Percentiles rank a stretch among this genome's conserved stretches.
These are phyloP conservation scores for Zenarchopterus dispar DNA, from an alignment of 2,797 vertebrate genomes.

Conservation along the genomic window DNA sequence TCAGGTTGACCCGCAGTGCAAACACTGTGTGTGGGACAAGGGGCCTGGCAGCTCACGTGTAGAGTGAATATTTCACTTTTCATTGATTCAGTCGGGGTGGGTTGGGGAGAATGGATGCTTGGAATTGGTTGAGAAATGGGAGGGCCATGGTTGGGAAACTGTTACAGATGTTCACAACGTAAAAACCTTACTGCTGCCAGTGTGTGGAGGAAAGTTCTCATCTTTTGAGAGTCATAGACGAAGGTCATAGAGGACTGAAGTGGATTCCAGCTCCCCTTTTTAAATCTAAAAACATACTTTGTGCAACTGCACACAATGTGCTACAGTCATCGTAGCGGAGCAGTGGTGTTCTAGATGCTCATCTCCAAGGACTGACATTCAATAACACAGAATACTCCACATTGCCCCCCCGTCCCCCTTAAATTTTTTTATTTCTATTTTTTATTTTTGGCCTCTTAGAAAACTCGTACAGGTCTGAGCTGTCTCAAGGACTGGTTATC, in stretches of 20 bases:
- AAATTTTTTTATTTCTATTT: neutral
- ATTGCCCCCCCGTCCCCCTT: too few relatives aligned
- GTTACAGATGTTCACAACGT: slow-evolving; percentile 40
- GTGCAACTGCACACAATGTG: neutral
- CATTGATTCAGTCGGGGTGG: slow-evolving; percentile 39
- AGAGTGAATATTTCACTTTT: slow-evolving; percentile 36
- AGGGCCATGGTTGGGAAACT: slow-evolving; percentile 16
- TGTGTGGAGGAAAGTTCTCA: slow-evolving; percentile 16
- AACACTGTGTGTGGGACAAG: slow-evolving; percentile 31
- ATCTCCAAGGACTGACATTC: neutral
- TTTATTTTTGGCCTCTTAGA: neutral
- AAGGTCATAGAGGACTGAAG: slow-evolving; percentile 40
- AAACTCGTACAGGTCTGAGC: neutral
- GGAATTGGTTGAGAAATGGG: slow-evolving; percentile 57
- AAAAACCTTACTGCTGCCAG: slow-evolving; percentile 19
- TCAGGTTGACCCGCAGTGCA: slow-evolving; percentile 14
- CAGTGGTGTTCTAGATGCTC: neutral
- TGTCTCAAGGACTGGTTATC: neutral
- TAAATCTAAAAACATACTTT: slow-evolving; percentile 65
- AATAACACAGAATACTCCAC: neutral
- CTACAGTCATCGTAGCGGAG: neutral
- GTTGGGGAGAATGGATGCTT: slow-evolving; percentile 44
- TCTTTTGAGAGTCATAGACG: slow-evolving; percentile 19
- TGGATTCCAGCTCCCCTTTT: slow-evolving; percentile 48
- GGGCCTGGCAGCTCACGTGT: slow-evolving; percentile 14